Evolutionary conservation across 2,888 invertebrate species (phyloP).

Genomic region (Mesorhabditis spiculigera): DNA sequence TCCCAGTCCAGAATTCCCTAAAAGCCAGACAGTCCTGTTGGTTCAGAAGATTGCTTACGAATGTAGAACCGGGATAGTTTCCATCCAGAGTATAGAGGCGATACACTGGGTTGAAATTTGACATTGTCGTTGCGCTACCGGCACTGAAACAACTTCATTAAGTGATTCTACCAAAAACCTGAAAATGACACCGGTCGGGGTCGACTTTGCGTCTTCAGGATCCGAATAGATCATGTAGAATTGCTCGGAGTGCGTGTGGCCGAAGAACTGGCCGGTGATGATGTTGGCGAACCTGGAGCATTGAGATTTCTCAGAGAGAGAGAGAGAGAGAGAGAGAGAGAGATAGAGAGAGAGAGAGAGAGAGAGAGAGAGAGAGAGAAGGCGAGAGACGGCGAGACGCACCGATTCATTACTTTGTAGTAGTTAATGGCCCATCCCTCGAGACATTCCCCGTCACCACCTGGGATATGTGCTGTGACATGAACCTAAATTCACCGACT

Average conservation of each 20-base stretch:
- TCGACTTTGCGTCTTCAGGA: conserved; percentile 48
- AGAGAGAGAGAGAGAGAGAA: neutral
- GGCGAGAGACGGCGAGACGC: too few relatives aligned
- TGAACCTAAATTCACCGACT: too few relatives aligned
- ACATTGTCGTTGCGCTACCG: conserved; percentile 74
- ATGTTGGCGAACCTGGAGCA: too few relatives aligned
- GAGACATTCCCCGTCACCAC: conserved; percentile 71
- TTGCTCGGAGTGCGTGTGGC: conserved; percentile 89
- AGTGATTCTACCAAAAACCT: neutral
- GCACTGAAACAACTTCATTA: conserved; percentile 69
- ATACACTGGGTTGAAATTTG: conserved; percentile 79
- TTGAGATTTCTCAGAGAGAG: too few relatives aligned
- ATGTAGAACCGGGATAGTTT: conserved; percentile 62
- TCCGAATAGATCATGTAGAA: conserved; percentile 78
- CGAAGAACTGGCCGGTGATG: conserved; percentile 77
- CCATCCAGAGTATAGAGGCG: conserved; percentile 92
- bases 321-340: too few relatives aligned
- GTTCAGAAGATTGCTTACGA: conserved; percentile 8
- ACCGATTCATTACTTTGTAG: conserved; percentile 70
- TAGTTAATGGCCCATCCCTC: conserved; percentile 76
- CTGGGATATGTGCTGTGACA: conserved; percentile 78
- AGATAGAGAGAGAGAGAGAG: conserved; percentile 7
- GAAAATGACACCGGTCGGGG: conserved; percentile 20
- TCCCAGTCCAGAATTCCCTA: conserved; percentile 87
- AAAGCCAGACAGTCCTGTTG: too few relatives aligned